Evolutionary conservation across 2,888 invertebrate species (phyloP), one percentile per base, ranked within the genome.

Genomic region (Cosmia pyralina): DNA sequence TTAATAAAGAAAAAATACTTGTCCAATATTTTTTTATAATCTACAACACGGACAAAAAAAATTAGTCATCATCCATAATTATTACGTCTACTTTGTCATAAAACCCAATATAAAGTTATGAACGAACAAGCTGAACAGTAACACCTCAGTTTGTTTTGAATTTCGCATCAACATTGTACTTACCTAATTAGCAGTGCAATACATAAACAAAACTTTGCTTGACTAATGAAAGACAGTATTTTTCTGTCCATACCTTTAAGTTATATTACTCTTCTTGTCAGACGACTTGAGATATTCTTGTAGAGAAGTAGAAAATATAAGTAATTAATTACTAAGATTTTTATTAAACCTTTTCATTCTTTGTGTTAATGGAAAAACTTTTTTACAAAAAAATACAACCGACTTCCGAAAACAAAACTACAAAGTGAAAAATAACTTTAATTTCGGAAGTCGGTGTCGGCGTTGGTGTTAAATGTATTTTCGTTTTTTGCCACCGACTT

Each of bases 111-210:
- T 72, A 52, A 64, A 55, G 57, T 58, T 58, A 65, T 71, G 59
- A 70, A 69, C 52, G 59, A 60, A 66, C 55, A 64, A 81, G 69
- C 58, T 71, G 63, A 77, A 82, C 77, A 74, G 75, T 79, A 72
- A 76, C 83, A 76, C 71, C 74, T 79, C 57, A 70, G 76, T 83
- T 83, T 38, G 41, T 72, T 83, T 78, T 77, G 77, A 77, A 62
- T 77, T 74, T 74, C 60, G 34, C 72, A 74, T 75, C 72, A 62
- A 72, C 75, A 74, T 64, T 72, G 84, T 83, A 83, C 77, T 85
- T 72, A 81, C 75, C 75, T 86, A 85, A 86, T 86, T 85, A 85
- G 66, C 50, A 67, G 76, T 69, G 70, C 69, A 60, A 79, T 86
- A 79, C 78, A 84, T 86, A 68, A 79, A 77, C 67, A 57, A 77